Base-by-base conservation (phyloP, 2,113 vertebrate genomes). In the Apistogramma diplotaenia region DNA sequence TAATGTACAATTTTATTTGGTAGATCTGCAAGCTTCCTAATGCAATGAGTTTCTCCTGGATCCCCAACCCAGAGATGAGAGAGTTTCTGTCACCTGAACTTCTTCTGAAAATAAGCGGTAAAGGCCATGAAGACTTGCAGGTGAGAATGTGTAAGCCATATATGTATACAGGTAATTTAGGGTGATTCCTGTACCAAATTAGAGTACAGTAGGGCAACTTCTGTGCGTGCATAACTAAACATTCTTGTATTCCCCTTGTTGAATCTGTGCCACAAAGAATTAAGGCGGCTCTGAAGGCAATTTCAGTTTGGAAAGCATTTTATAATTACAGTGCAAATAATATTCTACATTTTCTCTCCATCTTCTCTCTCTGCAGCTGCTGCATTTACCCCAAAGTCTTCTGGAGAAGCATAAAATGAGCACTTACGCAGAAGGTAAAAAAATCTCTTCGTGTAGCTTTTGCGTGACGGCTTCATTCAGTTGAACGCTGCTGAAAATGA, bases 401-500 rank as follows among this genome's bases (percentile, higher is more conserved):
- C 2, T 81, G 1, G 1, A 18, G 1, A 5, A 4, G 12, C 21
- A 83, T 4, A 0, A 19, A 4, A 5, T 0, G 1, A 35, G 19
- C 15, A 60, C 53, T 8, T 93, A 92, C 70, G 18, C 61, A 10
- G 18, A 91, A 84, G 93, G 93, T 93, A 88, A 23, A 13, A 13
- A 12, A 4, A 60, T 75, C 40, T 16, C 6, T 15, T 2, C 6
- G 11, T 43, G 1, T 10, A 35, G 18, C 61, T 25, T 18, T 70
- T 78, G 6, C 12, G 9, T 67, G 15, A 67, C 37, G 37, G 1
- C 35, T 74, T 4, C 46, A 2, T 76, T 2, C 1, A 15, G 15
- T 3, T 55, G 12, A 29, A 1, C 11, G 12, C 6, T 46, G 16
- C 7, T 77, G 31, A 65, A 43, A 43, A 54, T 79, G 0, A 55